Evolutionary conservation across 2,113 vertebrate genomes (phyloP).

Genomic region (Baryphthengus martii): DNA sequence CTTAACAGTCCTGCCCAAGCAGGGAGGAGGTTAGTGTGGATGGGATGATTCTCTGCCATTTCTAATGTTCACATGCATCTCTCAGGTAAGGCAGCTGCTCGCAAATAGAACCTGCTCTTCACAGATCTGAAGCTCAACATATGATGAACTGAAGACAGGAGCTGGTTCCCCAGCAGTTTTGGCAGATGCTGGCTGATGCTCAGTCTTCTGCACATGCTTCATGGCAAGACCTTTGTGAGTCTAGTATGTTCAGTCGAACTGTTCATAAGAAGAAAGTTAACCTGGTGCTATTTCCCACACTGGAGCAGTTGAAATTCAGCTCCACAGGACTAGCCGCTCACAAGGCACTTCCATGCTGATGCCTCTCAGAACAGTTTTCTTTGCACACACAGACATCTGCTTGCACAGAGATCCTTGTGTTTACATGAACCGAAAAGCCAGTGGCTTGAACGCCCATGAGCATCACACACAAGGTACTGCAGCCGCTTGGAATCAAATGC

Average conservation of each 20-base stretch:
- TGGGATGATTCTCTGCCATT: not conserved
- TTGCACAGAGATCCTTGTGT: not conserved
- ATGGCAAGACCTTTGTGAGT: not conserved
- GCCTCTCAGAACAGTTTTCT: not conserved
- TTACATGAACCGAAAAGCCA: fast-evolving
- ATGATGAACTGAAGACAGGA: not conserved
- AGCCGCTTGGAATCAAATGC: not conserved
- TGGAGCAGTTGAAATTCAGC: fast-evolving
- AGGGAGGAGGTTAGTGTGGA: not conserved
- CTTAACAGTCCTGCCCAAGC: not conserved
- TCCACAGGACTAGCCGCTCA: not conserved
- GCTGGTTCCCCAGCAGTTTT: not conserved
- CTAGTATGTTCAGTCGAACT: fast-evolving
- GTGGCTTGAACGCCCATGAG: fast-evolving
- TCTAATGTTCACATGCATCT: not conserved
- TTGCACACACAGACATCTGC: not conserved
- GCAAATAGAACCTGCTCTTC: not conserved
- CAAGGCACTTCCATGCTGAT: fast-evolving
- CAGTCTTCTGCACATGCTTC: not conserved
- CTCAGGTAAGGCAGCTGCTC: not conserved
- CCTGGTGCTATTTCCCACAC: not conserved
- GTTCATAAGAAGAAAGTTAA: not conserved
- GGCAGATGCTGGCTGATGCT: not conserved
- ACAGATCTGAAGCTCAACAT: not conserved
- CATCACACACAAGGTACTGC: not conserved